A percentile compares a stretch with the other conserved stretches of the same genome.
phyloP scores from a whole-genome alignment of 2,888 invertebrate species.

The Euspilapteryx auroguttella region DNA sequence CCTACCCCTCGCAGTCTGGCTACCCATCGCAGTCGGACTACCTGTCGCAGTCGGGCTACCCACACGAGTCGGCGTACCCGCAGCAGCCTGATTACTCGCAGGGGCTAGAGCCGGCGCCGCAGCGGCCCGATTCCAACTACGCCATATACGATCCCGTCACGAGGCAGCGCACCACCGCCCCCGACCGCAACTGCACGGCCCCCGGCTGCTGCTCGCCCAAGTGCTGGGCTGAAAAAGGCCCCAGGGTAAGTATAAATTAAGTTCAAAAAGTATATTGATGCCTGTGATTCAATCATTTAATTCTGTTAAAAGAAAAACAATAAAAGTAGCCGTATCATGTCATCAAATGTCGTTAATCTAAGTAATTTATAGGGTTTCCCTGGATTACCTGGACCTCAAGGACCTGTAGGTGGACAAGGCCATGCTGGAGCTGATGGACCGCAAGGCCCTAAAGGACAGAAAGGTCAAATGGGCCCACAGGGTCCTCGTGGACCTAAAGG shows the following conservation, averaged over 20 bases:
- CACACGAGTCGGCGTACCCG: too few species aligned
- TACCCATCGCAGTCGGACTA: too few species aligned
- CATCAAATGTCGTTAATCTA: too few species aligned
- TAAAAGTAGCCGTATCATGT: too few species aligned
- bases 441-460: slow-evolving; percentile 85
- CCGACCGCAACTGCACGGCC: slow-evolving; percentile 65
- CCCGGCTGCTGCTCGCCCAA: slow-evolving; percentile 78
- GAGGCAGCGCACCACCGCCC: slow-evolving; percentile 30
- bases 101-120: slow-evolving; percentile 13
- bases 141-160: slow-evolving; percentile 37
- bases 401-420: slow-evolving; percentile 75
- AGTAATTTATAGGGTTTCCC: slow-evolving; percentile 74
- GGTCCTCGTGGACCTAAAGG: slow-evolving; percentile 84
- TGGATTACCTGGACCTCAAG: slow-evolving; percentile 71
- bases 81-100: too few species aligned
- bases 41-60: too few species aligned
- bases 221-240: slow-evolving; percentile 88
- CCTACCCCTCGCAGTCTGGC: too few species aligned
- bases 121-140: slow-evolving; percentile 19
- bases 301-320: too few species aligned
- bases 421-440: slow-evolving; percentile 84
- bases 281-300: too few species aligned
- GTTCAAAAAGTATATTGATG: too few species aligned
- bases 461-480: slow-evolving; percentile 82
- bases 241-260: slow-evolving; percentile 56